Evolutionary conservation across 1,140 invertebrate species (phyloP), one percentile per base, ranked within the genome.

Genomic region (Lycorma delicatula): DNA sequence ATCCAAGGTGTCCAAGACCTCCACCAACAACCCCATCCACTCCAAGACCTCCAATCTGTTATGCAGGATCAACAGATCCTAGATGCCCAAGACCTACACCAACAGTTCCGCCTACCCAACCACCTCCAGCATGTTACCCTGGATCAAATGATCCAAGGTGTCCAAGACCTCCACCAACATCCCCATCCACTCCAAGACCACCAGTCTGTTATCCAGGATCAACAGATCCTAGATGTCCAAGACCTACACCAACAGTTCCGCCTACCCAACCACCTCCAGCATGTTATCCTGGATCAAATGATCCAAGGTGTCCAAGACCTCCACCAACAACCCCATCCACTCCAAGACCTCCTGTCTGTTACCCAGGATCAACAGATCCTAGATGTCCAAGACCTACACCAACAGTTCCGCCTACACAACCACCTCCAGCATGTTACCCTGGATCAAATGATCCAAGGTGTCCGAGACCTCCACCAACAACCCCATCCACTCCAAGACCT

Each of bases 21-120:
- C 34, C 60, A 41, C 60, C 58, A 50, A 61, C 60, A 50, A 36
- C 55, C 26, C 55, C 58, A 20, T 44, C 48, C 28, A 41, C 60
- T 22, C 63, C 66, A 29, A 34, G 64, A 48, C 31, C 48, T 1
- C 67, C 66, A 11, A 63, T 58, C 2, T 77, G 75, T 57, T 72
- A 65, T 49, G 74, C 73, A 2, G 76, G 77, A 18, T 74, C 72
- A 12, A 67, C 56, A 0, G 76, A 78, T 64, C 67, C 74, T 20
- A 60, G 74, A 13, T 76, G 75, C 63, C 72, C 72, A 20, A 70
- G 67, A 58, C 66, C 72, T 3, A 67, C 78, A 63, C 74, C 72
- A 31, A 6, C 59, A 66, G 64, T 53, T 31, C 68, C 69, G 5
- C 62, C 56, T 27, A 44, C 59, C 5, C 20, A 62, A 57, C 65